Evolutionary conservation across 2,113 vertebrate genomes (phyloP).

Genomic region (Salvelinus alpinus): DNA sequence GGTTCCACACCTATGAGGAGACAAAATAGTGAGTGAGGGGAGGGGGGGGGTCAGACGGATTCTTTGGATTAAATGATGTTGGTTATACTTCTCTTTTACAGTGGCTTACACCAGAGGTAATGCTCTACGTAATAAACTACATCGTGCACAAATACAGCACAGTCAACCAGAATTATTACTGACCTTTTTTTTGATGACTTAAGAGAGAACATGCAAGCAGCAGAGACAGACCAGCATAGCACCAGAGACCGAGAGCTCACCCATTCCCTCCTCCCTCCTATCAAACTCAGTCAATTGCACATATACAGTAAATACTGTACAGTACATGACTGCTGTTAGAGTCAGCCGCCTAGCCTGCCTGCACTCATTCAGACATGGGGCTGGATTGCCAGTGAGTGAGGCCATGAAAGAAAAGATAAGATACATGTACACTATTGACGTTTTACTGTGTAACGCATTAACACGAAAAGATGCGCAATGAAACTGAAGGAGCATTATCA

Average conservation of each 20-base stretch:
- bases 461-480: too few species aligned
- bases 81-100: too few species aligned
- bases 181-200: not conserved
- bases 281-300: not conserved
- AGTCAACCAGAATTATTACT: too few species aligned
- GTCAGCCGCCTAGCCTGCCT: constrained; percentile 9
- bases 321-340: not conserved
- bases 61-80: not conserved
- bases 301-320: not conserved
- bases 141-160: too few species aligned
- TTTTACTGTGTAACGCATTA: too few species aligned
- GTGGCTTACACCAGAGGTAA: too few species aligned
- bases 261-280: not conserved
- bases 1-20: constrained; percentile 87
- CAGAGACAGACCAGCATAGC: not conserved
- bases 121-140: too few species aligned
- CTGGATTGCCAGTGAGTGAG: constrained; percentile 32
- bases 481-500: too few species aligned
- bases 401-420: too few species aligned
- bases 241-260: not conserved
- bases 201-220: constrained; percentile 1
- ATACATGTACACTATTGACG: too few species aligned
- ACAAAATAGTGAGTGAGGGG: not conserved
- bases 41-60: not conserved
- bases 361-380: constrained; percentile 35